Percentiles rank a stretch among this genome's conserved stretches.
These are phyloP conservation scores for Aphrophora alni DNA, from an alignment of 2,888 invertebrate species.

Conservation along the genomic window DNA sequence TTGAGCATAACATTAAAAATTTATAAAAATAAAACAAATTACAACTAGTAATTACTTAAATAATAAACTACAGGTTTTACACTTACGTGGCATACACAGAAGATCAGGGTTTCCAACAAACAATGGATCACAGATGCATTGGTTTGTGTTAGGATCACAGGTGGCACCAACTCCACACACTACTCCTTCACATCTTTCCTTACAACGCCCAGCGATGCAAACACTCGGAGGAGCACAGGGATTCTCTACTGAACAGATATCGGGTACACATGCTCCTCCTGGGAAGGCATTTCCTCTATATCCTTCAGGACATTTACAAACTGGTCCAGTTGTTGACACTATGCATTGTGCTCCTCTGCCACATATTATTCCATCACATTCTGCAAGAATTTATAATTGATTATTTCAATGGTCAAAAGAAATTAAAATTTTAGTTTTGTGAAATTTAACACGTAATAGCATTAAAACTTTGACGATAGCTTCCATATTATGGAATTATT, in stretches of 20 bases:
- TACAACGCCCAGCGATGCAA: conserved; percentile 87
- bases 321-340: conserved; percentile 81
- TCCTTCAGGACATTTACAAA: conserved; percentile 87
- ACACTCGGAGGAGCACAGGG: conserved; percentile 81
- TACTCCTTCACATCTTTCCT: conserved; percentile 84
- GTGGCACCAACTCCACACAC: conserved; percentile 89
- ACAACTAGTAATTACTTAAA: too few species aligned
- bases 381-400: conserved; percentile 62
- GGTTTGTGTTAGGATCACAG: conserved; percentile 80
- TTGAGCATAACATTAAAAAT: too few species aligned
- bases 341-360: conserved; percentile 86
- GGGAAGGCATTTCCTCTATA: conserved; percentile 91
- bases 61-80: conserved; percentile 3
- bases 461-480: too few species aligned
- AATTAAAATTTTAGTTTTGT: too few species aligned
- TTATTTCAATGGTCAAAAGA: conserved; percentile 12
- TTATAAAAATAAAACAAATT: neutral
- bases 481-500: too few species aligned
- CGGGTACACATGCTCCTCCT: conserved; percentile 82
- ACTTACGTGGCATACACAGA: conserved; percentile 91
- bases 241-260: conserved; percentile 77
- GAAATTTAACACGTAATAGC: too few species aligned
- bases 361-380: conserved; percentile 78
- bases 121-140: conserved; percentile 85
- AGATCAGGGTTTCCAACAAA: conserved; percentile 90